These are phyloP conservation scores for Laticauda laticaudata DNA, from an alignment of 2,113 vertebrate genomes.

Conservation along the genomic window DNA sequence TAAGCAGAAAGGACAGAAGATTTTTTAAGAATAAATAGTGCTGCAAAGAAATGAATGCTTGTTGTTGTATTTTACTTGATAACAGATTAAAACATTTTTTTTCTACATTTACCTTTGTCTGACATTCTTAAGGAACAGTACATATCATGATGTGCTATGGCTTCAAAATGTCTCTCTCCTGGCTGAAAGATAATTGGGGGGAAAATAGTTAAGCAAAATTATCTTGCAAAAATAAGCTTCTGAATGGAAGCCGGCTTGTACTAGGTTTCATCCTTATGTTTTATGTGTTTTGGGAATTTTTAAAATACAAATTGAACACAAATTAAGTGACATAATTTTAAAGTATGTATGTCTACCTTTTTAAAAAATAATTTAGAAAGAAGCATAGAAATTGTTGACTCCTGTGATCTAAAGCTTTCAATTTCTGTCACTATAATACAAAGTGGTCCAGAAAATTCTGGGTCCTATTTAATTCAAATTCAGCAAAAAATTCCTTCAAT, in stretches of 20 bases:
- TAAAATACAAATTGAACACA: background rate
- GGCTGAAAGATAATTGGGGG: conserved; percentile 65
- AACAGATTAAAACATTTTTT: background rate
- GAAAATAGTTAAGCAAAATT: conserved; percentile 12
- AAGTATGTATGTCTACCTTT: background rate
- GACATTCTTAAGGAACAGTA: conserved; percentile 86
- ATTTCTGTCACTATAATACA: background rate
- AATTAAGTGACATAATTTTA: background rate
- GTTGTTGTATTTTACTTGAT: background rate
- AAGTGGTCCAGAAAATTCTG: background rate
- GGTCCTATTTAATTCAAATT: background rate
- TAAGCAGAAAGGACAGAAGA: background rate
- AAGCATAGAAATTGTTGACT: background rate
- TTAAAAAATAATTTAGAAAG: background rate
- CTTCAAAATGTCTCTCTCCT: conserved; percentile 81
- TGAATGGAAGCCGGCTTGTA: background rate
- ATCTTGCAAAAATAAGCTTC: background rate
- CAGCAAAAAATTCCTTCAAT: background rate
- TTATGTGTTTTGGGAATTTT: background rate
- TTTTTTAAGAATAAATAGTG: background rate
- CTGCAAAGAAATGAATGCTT: background rate
- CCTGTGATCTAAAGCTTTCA: background rate
- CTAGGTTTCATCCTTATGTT: background rate
- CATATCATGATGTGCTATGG: conserved; percentile 80
- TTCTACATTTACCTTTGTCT: conserved; percentile 78